Evolutionary conservation across 1,140 invertebrate genomes (phyloP).

Genomic region (Frieseomelitta varia): DNA sequence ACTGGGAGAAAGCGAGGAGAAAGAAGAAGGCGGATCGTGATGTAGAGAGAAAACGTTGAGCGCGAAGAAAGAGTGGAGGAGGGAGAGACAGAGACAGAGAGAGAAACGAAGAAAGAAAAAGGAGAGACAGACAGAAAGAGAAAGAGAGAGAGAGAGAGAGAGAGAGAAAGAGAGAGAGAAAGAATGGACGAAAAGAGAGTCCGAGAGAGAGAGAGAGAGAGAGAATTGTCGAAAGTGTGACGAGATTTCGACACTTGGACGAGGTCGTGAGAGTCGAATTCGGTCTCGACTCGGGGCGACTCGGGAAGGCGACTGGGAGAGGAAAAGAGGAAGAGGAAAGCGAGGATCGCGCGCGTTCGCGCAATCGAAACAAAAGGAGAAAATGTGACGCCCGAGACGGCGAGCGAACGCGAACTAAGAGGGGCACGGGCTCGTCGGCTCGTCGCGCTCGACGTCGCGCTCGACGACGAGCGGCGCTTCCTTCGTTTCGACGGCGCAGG

Average conservation of each 20-base stretch:
- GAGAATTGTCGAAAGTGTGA: background rate
- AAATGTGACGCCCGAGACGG: slow-evolving; percentile 53
- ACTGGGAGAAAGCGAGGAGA: background rate
- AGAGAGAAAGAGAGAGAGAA: background rate
- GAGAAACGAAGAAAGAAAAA: background rate
- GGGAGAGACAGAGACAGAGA: background rate
- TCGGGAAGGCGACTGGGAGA: background rate
- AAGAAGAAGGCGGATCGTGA: too few relatives aligned
- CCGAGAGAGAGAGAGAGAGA: too few relatives aligned
- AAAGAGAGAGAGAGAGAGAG: too few relatives aligned
- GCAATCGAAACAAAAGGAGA: slow-evolving; percentile 23
- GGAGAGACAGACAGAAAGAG: too few relatives aligned
- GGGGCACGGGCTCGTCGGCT: slow-evolving; percentile 53
- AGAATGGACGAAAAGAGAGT: background rate
- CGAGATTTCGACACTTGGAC: background rate
- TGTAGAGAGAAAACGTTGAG: background rate
- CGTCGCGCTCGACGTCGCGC: slow-evolving; percentile 63
- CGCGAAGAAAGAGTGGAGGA: background rate
- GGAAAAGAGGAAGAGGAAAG: slow-evolving; percentile 13
- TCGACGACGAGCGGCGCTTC: slow-evolving; percentile 63
- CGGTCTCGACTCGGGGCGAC: background rate
- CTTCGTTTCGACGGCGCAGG: slow-evolving; percentile 65
- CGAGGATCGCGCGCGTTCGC: slow-evolving; percentile 13
- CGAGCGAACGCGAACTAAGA: slow-evolving; percentile 62
- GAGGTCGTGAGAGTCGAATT: background rate